Evolutionary conservation across 2,888 invertebrate genomes (phyloP).

Genomic region (Rhingia rostrata): DNA sequence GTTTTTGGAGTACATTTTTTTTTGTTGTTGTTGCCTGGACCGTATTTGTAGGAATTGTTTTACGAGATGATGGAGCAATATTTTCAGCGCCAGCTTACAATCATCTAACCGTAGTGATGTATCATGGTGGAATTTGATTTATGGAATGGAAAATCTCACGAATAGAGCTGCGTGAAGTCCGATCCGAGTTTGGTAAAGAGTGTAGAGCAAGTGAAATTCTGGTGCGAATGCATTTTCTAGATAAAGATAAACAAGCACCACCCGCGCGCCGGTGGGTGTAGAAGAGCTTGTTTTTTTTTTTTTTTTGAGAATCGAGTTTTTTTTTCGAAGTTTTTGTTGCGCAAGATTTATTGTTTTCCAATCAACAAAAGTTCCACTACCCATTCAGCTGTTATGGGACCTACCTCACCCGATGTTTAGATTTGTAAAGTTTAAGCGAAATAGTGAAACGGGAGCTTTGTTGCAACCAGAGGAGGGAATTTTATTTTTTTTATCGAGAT

Average conservation of each 20-base stretch:
- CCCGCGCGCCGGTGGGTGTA: constrained; percentile 1
- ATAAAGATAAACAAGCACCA: constrained; percentile 46
- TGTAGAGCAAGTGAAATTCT: background rate
- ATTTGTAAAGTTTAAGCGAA: background rate
- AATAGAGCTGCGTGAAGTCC: constrained; percentile 7
- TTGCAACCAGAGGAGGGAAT: too few species aligned
- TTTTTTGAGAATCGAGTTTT: background rate
- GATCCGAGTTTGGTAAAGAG: background rate
- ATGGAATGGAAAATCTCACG: constrained; percentile 23
- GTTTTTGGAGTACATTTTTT: constrained; percentile 7
- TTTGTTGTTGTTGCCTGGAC: background rate
- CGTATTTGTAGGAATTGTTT: constrained; percentile 52
- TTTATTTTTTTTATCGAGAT: too few species aligned
- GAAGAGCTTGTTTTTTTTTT: constrained; percentile 15
- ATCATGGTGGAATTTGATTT: constrained; percentile 47
- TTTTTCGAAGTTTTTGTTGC: background rate
- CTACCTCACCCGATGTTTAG: background rate
- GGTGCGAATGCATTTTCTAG: constrained; percentile 39
- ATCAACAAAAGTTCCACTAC: constrained; percentile 43
- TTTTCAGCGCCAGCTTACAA: constrained; percentile 65
- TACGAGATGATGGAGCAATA: constrained; percentile 58
- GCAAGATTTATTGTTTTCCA: constrained; percentile 56
- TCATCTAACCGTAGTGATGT: constrained; percentile 43
- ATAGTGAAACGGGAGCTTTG: too few species aligned
- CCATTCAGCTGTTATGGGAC: background rate